Evolutionary conservation across 2,888 invertebrate genomes (phyloP), one percentile per base, ranked within the genome.

Genomic region (Crocallis elinguaria): DNA sequence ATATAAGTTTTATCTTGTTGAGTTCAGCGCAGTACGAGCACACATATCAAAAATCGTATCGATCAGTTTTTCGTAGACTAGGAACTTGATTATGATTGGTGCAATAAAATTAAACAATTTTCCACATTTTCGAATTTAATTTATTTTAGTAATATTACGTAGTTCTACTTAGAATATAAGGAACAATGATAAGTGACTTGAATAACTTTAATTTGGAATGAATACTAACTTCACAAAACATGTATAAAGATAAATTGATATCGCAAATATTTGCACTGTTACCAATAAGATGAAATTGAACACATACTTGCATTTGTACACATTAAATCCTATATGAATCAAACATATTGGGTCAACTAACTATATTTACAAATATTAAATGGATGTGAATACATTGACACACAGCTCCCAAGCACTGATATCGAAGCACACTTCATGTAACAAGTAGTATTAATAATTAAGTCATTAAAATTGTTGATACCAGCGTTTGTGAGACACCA

Each of bases 161-260:
- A 58, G 51, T 58, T 60, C 60, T 54, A 49, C 54, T 52, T 59
- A 59, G 19, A 51, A 52, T 32, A 57, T 37, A 57, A 49, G 53
- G 50, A 60, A 57, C 55, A 56, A 35, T 27, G 36, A 42, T 32
- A 53, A 38, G 51, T 60, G 56, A 60, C 51, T 58, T 48, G 53
- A 48, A 49, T 48, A 25, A 52, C 44, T 12, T 46, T 55, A 51
- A 59, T 56, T 49, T 64, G 64, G 62, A 64, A 64, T 62, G 61
- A n/a, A 50, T 49, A 36, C 53, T 48, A 49, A 49, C 49, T 50
- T 55, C 35, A 53, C 52, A 43, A 37, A 48, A 42, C 46, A 37
- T 12, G 12, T 27, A 27, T 8, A 16, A 38, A 30, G n/a, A 38
- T 12, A 30, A 27, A 27, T 25, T 33, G 12, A 39, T 27, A 32